Evolutionary conservation across 2,113 vertebrate species (phyloP).

Genomic region (Mastomys coucha): DNA sequence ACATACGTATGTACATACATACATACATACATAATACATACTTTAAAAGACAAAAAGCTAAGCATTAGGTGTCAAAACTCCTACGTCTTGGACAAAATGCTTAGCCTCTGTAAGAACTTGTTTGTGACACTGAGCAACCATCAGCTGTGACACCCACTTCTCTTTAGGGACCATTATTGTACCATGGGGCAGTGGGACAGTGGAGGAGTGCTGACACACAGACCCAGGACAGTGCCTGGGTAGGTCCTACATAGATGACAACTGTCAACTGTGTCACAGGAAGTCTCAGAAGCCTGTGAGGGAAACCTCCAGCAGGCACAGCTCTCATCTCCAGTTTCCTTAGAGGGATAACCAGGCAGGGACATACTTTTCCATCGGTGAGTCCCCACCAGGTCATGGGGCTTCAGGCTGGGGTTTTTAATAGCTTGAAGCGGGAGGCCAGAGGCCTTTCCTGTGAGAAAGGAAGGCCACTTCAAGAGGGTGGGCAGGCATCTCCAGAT

Average conservation of each 20-base stretch:
- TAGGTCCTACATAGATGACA: background rate
- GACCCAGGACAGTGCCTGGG: rapidly evolving
- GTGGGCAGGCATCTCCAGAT: background rate
- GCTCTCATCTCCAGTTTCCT: rapidly evolving
- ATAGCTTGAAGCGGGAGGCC: rapidly evolving
- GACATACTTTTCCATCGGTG: no score
- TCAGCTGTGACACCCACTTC: background rate
- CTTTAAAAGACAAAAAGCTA: background rate
- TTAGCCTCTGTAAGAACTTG: background rate
- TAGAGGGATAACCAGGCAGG: background rate
- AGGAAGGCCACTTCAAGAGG: background rate
- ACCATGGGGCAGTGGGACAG: rapidly evolving
- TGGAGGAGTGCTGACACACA: rapidly evolving
- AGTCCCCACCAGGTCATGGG: background rate
- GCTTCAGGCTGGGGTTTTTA: no score
- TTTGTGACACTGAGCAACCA: background rate
- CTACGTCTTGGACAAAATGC: background rate
- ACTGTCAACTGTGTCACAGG: rapidly evolving
- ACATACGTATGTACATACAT: no score
- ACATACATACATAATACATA: no score
- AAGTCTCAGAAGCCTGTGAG: background rate
- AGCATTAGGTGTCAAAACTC: no score
- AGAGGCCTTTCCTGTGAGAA: background rate
- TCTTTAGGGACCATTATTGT: rapidly evolving
- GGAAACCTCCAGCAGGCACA: background rate